phyloP scores from a whole-genome alignment of 2,113 vertebrate genomes.

The Sarotherodon lohbergeri region DNA sequence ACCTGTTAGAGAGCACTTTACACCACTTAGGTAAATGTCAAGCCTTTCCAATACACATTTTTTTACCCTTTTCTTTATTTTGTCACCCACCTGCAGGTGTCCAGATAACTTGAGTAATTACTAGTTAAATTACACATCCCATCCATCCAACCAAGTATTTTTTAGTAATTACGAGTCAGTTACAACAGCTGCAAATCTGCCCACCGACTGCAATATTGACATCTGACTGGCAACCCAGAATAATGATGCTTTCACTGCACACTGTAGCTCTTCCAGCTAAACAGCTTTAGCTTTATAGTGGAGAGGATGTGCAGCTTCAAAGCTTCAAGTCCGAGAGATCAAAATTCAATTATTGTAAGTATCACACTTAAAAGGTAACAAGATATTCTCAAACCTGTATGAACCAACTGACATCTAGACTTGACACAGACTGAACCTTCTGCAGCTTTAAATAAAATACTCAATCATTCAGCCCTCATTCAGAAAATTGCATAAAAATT shows the following conservation, averaged over 20 bases:
- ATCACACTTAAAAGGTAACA: neutral
- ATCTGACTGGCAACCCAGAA: neutral
- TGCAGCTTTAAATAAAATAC: neutral
- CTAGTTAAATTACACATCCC: neutral
- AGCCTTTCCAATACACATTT: fast-evolving
- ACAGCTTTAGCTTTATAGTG: neutral
- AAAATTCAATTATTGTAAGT: neutral
- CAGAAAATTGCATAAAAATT: neutral
- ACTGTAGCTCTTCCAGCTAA: neutral
- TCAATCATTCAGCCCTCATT: neutral
- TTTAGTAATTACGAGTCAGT: neutral
- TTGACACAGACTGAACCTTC: neutral
- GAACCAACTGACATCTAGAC: neutral
- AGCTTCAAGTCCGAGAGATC: neutral
- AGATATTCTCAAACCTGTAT: neutral
- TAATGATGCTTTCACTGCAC: neutral
- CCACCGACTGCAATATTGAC: neutral
- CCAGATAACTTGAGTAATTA: neutral
- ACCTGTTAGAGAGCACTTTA: neutral
- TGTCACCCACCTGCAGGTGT: neutral
- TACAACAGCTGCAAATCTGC: neutral
- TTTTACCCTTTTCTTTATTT: neutral
- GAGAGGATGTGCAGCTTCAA: neutral
- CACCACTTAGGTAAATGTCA: neutral
- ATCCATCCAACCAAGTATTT: neutral